Evolutionary conservation across 2,113 vertebrate species (phyloP).

Genomic region (Megaceryle maxima): DNA sequence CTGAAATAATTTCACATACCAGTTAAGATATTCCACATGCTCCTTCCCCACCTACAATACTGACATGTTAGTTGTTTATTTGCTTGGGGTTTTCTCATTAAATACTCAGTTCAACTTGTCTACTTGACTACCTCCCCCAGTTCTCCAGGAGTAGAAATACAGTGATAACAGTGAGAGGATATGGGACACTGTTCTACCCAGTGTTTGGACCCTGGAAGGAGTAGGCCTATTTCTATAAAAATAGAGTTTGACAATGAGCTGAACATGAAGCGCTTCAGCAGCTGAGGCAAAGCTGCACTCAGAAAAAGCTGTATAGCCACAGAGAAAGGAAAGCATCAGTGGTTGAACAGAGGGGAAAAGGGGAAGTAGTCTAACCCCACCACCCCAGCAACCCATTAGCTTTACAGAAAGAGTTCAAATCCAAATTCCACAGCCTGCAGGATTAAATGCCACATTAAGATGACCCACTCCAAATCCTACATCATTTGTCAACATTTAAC

Average conservation of each 20-base stretch:
- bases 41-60: conserved; percentile 73
- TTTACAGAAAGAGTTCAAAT: conserved; percentile 16
- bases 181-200: conserved; percentile 59
- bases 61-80: conserved; percentile 30
- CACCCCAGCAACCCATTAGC: background rate
- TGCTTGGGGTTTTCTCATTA: background rate
- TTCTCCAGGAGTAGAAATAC: conserved; percentile 40
- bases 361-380: background rate
- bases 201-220: conserved; percentile 72
- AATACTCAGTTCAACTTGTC: conserved; percentile 51
- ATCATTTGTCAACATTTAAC: conserved; percentile 37
- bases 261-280: conserved; percentile 60
- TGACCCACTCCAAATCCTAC: conserved; percentile 32
- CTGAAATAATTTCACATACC: conserved; percentile 73
- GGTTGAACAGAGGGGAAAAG: conserved; percentile 6
- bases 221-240: conserved; percentile 13
- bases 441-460: conserved; percentile 34
- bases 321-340: conserved; percentile 38
- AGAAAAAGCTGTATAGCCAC: conserved; percentile 66
- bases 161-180: conserved; percentile 63
- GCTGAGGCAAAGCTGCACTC: conserved; percentile 64
- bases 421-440: background rate
- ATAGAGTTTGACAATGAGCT: conserved; percentile 46
- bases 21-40: conserved; percentile 66
- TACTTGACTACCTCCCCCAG: conserved; percentile 21